phyloP scores from a whole-genome alignment of 1,140 invertebrate genomes.

The Trichonephila clavipes region DNA sequence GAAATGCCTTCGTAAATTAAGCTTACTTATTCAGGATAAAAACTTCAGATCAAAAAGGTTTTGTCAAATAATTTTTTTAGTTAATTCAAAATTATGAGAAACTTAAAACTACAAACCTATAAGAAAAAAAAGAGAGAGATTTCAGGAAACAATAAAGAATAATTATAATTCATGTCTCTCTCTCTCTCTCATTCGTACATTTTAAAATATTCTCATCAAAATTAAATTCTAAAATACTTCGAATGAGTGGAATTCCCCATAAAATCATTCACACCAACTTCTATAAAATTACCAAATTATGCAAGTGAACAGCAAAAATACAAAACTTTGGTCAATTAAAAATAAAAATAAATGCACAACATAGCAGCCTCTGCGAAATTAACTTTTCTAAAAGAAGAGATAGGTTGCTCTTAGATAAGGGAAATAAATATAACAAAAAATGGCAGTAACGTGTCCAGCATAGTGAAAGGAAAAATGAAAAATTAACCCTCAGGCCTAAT shows the following conservation, averaged over 20 bases:
- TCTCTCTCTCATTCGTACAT: too few species aligned
- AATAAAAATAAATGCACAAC: neutral
- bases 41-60: too few species aligned
- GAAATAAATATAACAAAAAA: slow-evolving; percentile 24
- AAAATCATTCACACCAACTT: neutral
- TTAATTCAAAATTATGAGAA: too few species aligned
- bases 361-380: neutral
- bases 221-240: neutral
- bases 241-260: neutral
- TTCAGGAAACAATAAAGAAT: neutral
- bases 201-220: too few species aligned
- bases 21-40: too few species aligned
- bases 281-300: neutral
- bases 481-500: slow-evolving; percentile 67
- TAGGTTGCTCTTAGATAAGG: slow-evolving; percentile 18
- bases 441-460: slow-evolving; percentile 3
- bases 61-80: too few species aligned
- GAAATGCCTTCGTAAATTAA: too few species aligned
- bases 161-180: too few species aligned
- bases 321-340: neutral
- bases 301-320: neutral
- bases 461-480: slow-evolving; percentile 64
- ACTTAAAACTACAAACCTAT: too few species aligned
- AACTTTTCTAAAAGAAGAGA: slow-evolving; percentile 47
- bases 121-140: too few species aligned